A percentile compares a stretch with the other conserved stretches of the same genome.
Conservation (phyloP, 2,113 vertebrate species). For the Catharus minimus region DNA sequence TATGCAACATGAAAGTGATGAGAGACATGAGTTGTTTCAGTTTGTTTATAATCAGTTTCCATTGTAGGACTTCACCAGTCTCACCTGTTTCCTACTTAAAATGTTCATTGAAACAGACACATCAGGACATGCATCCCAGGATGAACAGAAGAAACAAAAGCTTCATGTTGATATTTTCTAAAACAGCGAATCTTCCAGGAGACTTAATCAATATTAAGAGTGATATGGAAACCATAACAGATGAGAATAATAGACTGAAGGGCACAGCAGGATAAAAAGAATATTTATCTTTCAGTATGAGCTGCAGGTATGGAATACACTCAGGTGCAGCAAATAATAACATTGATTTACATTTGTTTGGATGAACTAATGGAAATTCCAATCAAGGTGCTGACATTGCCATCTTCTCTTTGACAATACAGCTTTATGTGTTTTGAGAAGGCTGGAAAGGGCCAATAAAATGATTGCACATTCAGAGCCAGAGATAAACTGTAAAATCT, state of each 20-base stretch:
- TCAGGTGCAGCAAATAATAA: constrained; percentile 20
- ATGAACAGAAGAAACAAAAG: constrained; percentile 29
- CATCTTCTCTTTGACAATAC: not conserved
- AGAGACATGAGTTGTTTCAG: not conserved
- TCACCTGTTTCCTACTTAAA: constrained; percentile 4
- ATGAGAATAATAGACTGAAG: not conserved
- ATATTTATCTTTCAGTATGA: constrained; percentile 27
- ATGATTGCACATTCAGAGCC: not conserved
- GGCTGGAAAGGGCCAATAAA: not conserved
- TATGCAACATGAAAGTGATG: not conserved
- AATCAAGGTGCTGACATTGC: not conserved
- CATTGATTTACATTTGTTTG: constrained; percentile 54
- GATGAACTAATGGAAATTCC: constrained; percentile 31
- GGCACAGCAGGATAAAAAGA: constrained; percentile 22
- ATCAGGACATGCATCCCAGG: not conserved
- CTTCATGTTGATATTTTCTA: not conserved
- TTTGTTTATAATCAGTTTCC: not conserved
- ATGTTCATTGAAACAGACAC: constrained; percentile 12
- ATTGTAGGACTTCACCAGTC: not conserved
- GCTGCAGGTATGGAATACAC: not conserved
- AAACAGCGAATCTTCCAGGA: constrained; percentile 15
- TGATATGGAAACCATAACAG: constrained; percentile 11
- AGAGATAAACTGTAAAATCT: not conserved
- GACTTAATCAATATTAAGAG: constrained; percentile 49
- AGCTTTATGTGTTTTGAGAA: not conserved